Conservation (phyloP, 1,140 invertebrate species). For the Drosophila seguyi region DNA sequence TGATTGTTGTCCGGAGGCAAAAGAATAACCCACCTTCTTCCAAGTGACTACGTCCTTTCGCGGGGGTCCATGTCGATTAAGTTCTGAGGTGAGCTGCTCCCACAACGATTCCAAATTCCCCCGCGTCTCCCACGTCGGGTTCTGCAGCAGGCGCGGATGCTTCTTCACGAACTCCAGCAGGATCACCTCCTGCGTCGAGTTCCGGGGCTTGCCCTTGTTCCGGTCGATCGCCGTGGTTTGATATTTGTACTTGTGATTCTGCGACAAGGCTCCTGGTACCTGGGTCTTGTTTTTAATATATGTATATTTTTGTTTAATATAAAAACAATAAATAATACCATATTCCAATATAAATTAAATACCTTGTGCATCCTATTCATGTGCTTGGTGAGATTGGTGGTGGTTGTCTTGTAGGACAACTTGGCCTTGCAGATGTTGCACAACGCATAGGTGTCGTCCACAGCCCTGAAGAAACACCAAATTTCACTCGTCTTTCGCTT, state of each 20-base stretch:
- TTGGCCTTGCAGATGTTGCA: conserved; percentile 75
- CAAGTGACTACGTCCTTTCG: conserved; percentile 66
- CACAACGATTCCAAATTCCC: conserved; percentile 50
- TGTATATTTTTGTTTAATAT: no score
- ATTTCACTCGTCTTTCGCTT: conserved; percentile 71
- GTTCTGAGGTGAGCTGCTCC: conserved; percentile 59
- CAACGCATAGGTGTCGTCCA: conserved; percentile 67
- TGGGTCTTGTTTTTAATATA: no score
- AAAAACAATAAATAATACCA: no score
- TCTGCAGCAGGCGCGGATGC: conserved; percentile 61
- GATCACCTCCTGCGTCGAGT: conserved; percentile 57
- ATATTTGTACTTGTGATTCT: conserved; percentile 55
- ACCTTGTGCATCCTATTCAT: conserved; percentile 64
- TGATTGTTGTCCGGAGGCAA: background rate
- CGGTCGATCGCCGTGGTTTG: conserved; percentile 34
- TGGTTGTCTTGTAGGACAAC: conserved; percentile 70
- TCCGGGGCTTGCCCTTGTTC: conserved; percentile 62
- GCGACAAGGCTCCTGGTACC: background rate
- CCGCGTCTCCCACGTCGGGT: conserved; percentile 66
- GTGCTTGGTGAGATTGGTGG: conserved; percentile 71
- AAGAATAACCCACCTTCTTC: conserved; percentile 47
- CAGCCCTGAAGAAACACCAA: conserved; percentile 67
- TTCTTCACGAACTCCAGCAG: conserved; percentile 69
- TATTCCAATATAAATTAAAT: no score
- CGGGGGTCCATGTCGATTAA: conserved; percentile 58